Evolutionary conservation across 2,113 vertebrate species (phyloP).

Genomic region (Poicephalus meyeri): DNA sequence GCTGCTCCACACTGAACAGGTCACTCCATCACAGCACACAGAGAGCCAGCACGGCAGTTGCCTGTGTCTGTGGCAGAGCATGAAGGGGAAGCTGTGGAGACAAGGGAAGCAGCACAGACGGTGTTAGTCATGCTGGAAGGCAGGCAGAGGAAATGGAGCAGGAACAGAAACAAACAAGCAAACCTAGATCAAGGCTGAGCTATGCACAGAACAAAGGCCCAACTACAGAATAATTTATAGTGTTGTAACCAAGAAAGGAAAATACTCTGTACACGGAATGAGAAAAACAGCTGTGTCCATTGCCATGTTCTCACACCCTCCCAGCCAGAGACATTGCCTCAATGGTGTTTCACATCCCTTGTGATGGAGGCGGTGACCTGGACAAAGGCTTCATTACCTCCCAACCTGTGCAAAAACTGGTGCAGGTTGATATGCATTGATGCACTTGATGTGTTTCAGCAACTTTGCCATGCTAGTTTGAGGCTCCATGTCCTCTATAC

Average conservation of each 20-base stretch:
- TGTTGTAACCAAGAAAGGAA: neutral
- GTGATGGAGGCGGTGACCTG: neutral
- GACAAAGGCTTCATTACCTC: rapidly evolving
- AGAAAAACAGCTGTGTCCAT: slow-evolving; percentile 9
- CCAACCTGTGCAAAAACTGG: neutral
- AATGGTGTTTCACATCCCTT: neutral
- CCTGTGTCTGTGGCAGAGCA: neutral
- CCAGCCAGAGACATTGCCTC: neutral
- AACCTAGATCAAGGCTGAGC: slow-evolving; percentile 46
- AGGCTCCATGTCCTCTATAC: neutral
- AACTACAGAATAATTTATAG: neutral
- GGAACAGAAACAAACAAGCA: slow-evolving; percentile 53
- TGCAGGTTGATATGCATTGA: rapidly evolving
- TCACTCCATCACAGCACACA: rapidly evolving
- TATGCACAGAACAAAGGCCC: slow-evolving; percentile 46
- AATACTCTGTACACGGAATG: neutral
- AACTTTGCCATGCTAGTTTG: neutral
- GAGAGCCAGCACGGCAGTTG: neutral
- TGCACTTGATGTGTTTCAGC: neutral
- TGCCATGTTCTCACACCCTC: neutral
- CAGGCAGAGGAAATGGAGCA: neutral
- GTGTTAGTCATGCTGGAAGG: slow-evolving; percentile 21
- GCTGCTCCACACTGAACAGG: neutral
- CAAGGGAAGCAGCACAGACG: slow-evolving; percentile 51
- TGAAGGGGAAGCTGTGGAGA: neutral